Evolutionary conservation across 2,113 vertebrate species (phyloP), one percentile per base, ranked within the genome.

Genomic region (Halichoerus grypus): DNA sequence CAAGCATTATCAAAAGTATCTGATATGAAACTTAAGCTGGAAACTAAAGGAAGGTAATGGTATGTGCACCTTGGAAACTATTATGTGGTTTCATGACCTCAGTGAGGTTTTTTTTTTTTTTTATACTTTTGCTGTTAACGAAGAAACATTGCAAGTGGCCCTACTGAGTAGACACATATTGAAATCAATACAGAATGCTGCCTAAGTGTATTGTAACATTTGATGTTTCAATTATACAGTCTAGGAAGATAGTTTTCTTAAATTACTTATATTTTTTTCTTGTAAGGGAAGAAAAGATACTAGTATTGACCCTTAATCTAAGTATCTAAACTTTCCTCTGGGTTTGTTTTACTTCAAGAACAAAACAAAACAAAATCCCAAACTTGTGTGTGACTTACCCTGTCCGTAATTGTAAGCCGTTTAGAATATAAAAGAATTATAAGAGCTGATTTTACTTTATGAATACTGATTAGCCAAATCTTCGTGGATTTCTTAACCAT

Each of bases 391-490:
- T 67, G 65, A 86, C 0, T 80, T 89, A 87, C 36, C 95, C 36
- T 97, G 88, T 86, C 94, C 86, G 88, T 69, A 92, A 96, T 74
- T 67, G 33, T 92, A 1, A 76, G 88, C 89, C 96, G 93, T 91
- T 98, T 88, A 94, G 86, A 97, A 96, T 74, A 65, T 97, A 90
- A 8, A 74, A 88, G 92, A 98, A 98, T 98, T 98, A 97, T 92
- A 98, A 71, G 83, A 98, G 89, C 95, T 98, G 72, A 98, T 98
- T 92, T 98, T 98, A 97, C 97, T 98, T 98, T 79, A 94, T 97
- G 93, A 98, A 98, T 98, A 98, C 93, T 98, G 96, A 98, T 98
- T 98, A 98, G 88, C 46, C 81, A 98, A 98, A 92, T 67, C 97
- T 97, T 96, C 92, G 93, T 98, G 98, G 98, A 97, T 98, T 98